These are phyloP conservation scores for Brachypterus glaber DNA, from an alignment of 2,888 invertebrate species.

Conservation along the genomic window DNA sequence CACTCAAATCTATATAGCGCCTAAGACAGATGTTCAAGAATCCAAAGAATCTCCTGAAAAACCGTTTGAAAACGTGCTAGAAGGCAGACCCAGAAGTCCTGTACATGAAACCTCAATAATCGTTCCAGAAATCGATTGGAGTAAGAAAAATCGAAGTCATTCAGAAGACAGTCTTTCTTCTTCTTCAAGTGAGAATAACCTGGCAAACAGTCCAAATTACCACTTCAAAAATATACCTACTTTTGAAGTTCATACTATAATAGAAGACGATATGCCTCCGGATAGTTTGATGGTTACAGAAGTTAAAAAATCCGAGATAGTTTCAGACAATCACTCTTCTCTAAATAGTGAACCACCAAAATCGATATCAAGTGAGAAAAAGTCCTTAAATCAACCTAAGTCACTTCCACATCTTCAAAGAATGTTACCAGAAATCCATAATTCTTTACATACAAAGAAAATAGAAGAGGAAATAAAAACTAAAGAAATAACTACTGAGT, in stretches of 20 bases:
- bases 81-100: constrained; percentile 50
- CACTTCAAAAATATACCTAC: constrained; percentile 26
- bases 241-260: constrained; percentile 34
- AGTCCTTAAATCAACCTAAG: constrained; percentile 39
- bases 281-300: constrained; percentile 29
- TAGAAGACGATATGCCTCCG: constrained; percentile 35
- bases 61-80: constrained; percentile 35
- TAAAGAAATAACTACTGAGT: constrained; percentile 21
- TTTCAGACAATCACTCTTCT: constrained; percentile 8
- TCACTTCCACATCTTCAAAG: constrained; percentile 32
- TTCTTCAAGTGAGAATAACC: constrained; percentile 24
- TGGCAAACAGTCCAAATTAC: constrained; percentile 24
- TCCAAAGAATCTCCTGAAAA: constrained; percentile 11
- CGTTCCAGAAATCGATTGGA: constrained; percentile 54
- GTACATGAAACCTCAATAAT: constrained; percentile 55
- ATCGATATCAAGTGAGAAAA: constrained; percentile 37
- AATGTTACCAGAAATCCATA: constrained; percentile 30
- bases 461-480: constrained; percentile 15
- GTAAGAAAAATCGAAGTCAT: constrained; percentile 32
- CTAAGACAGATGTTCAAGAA: constrained; percentile 19
- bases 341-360: constrained; percentile 27
- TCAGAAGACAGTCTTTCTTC: constrained; percentile 54
- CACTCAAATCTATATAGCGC: constrained; percentile 4
- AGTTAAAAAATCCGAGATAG: constrained; percentile 1
- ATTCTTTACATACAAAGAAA: constrained; percentile 25